Base-by-base conservation (phyloP, 2,113 vertebrate species). In the Takifugu bimaculatus region DNA sequence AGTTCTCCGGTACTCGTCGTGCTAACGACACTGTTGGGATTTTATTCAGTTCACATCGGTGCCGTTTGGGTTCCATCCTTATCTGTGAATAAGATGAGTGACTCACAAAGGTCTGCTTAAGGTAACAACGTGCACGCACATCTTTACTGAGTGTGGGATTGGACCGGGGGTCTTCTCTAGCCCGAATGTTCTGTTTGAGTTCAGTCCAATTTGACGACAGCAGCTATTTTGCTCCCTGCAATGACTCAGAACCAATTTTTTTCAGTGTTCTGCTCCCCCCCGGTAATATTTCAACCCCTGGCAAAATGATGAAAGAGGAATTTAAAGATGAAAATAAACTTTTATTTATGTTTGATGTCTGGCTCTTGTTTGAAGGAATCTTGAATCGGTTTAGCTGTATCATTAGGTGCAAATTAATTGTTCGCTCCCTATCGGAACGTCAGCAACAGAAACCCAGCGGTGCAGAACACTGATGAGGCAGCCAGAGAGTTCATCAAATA, bases 401-500 rank as follows among this genome's bases (percentile, higher is more conserved):
- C 25, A 60, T 77, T 64, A 70, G 57, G 68, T 71, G 15, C 47
- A 39, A 47, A 63, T 77, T 59, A 43, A 57, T 51, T 67, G 51
- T 48, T 13, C 25, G 25, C 32, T 60, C 52, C 65, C 55, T 27
- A 42, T 70, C 50, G 53, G 54, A 72, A 71, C 56, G 55, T 4
- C 55, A 66, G 53, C 43, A 15, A 63, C 58, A 44, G 44, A 67
- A 71, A 49, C 63, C 66, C 68, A 45, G 59, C 3, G 52, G 60
- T 72, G 72, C 67, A 12, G 58, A 77, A 53, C 60, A 63, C 42
- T 63, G 71, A 74, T 58, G 72, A 68, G 64, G 62, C 77, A 76
- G 63, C 69, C 57, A 15, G 49, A 78, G 74, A 84, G 72, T 71
- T 76, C 74, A 83, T 83, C 74, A 81, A 83, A 83, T 83, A 75